A percentile compares a stretch with the other conserved stretches of the same genome.
These are phyloP conservation scores for Poecilia picta DNA, from an alignment of 2,797 vertebrate genomes.

Conservation along the genomic window DNA sequence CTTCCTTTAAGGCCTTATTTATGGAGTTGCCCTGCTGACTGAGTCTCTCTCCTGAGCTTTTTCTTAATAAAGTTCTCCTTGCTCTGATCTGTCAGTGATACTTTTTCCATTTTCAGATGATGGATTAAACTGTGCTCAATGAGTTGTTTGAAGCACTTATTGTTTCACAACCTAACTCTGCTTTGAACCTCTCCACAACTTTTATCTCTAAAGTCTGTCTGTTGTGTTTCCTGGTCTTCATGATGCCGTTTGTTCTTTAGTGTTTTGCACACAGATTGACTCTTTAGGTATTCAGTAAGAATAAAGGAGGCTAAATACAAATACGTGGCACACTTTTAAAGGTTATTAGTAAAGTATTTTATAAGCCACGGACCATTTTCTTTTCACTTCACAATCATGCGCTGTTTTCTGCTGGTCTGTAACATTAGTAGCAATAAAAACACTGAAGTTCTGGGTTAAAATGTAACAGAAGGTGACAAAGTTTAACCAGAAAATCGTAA, in stretches of 20 bases:
- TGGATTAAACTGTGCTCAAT: not conserved
- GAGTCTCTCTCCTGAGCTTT: not conserved
- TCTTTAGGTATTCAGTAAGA: not conserved
- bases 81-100: not conserved
- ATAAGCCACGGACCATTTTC: not conserved
- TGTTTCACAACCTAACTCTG: not conserved
- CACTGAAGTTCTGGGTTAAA: not conserved
- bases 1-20: not conserved
- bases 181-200: not conserved
- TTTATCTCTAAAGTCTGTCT: not conserved
- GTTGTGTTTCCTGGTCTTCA: not conserved
- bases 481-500: not conserved
- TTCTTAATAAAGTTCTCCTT: not conserved
- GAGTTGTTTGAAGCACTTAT: not conserved
- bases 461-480: not conserved
- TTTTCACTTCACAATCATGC: not conserved
- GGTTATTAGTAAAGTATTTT: not conserved
- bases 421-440: not conserved
- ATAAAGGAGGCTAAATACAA: not conserved
- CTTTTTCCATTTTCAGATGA: not conserved
- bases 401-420: not conserved
- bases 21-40: not conserved
- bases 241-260: not conserved
- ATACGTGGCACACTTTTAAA: not conserved
- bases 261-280: not conserved